These are phyloP conservation scores for Pandemis heparana DNA, from an alignment of 2,888 invertebrate genomes.

Conservation along the genomic window DNA sequence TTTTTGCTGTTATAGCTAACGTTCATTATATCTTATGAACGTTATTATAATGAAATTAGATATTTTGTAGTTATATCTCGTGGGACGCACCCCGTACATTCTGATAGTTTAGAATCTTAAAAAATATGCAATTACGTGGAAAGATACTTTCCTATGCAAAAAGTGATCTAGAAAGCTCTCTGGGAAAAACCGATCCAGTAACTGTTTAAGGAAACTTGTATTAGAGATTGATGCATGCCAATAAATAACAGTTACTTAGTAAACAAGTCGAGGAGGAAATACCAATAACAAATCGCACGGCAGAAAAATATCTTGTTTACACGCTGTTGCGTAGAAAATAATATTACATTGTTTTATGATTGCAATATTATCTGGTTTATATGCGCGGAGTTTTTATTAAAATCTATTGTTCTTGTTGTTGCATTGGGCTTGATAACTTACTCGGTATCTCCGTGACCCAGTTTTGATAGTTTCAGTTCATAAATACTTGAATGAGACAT, in stretches of 20 bases:
- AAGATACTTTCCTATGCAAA: background rate
- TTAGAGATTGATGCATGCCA: background rate
- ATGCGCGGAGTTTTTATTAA: conserved; percentile 11
- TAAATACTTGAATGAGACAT: background rate
- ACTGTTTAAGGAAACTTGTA: conserved; percentile 7
- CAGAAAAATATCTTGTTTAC: conserved; percentile 25
- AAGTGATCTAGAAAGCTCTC: conserved; percentile 9
- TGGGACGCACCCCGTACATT: too few relatives aligned
- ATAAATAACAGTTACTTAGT: background rate
- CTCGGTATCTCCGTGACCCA: conserved; percentile 17
- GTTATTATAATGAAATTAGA: too few relatives aligned
- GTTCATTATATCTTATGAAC: too few relatives aligned
- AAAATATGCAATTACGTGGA: background rate
- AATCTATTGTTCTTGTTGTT: conserved; percentile 13
- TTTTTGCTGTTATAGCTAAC: too few relatives aligned
- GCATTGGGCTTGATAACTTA: background rate
- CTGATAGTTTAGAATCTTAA: too few relatives aligned
- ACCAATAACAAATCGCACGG: background rate
- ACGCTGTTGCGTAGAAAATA: conserved; percentile 7
- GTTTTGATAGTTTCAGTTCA: conserved; percentile 14
- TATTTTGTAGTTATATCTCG: too few relatives aligned
- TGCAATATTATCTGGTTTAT: conserved; percentile 24
- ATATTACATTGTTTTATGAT: conserved; percentile 11
- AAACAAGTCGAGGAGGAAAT: conserved; percentile 1
- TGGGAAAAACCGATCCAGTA: conserved; percentile 11